Conservation (phyloP, 2,113 vertebrate species). For the Myxocyprinus asiaticus region DNA sequence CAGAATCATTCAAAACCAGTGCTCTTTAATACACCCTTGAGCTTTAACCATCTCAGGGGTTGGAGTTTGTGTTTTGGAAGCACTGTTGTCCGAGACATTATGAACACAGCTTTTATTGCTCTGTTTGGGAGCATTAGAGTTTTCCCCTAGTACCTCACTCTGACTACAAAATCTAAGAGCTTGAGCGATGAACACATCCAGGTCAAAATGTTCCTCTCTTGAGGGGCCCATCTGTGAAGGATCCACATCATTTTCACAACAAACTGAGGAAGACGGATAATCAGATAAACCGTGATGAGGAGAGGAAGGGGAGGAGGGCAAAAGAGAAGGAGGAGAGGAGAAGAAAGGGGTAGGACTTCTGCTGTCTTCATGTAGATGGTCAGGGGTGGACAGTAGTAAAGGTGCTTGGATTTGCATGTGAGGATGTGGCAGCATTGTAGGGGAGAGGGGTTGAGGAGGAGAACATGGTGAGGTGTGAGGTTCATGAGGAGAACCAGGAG, state of each 20-base stretch:
- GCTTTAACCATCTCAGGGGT: constrained; percentile 79
- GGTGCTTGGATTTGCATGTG: constrained; percentile 55
- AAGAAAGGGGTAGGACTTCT: constrained; percentile 66
- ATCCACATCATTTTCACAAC: constrained; percentile 59
- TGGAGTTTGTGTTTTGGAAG: constrained; percentile 66
- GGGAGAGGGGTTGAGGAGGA: constrained; percentile 72
- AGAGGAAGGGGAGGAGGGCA: constrained; percentile 70
- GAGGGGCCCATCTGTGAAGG: constrained; percentile 58
- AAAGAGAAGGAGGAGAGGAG: constrained; percentile 64
- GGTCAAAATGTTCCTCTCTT: constrained; percentile 79
- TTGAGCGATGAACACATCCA: constrained; percentile 93
- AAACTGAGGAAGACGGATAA: constrained; percentile 59
- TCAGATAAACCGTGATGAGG: constrained; percentile 49
- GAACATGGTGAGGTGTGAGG: constrained; percentile 64
- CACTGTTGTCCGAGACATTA: constrained; percentile 68
- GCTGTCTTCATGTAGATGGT: constrained; percentile 53
- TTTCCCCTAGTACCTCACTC: constrained; percentile 82
- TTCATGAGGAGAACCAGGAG: constrained; percentile 65
- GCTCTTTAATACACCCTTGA: constrained; percentile 79
- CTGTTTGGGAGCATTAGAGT: constrained; percentile 71
- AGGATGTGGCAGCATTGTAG: constrained; percentile 63
- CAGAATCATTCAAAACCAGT: constrained; percentile 68
- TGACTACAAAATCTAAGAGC: constrained; percentile 90
- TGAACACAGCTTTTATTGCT: constrained; percentile 26
- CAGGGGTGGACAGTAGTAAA: constrained; percentile 57